These are phyloP conservation scores for Drosophila pseudoananassae DNA, from an alignment of 1,140 invertebrate species.

Conservation along the genomic window DNA sequence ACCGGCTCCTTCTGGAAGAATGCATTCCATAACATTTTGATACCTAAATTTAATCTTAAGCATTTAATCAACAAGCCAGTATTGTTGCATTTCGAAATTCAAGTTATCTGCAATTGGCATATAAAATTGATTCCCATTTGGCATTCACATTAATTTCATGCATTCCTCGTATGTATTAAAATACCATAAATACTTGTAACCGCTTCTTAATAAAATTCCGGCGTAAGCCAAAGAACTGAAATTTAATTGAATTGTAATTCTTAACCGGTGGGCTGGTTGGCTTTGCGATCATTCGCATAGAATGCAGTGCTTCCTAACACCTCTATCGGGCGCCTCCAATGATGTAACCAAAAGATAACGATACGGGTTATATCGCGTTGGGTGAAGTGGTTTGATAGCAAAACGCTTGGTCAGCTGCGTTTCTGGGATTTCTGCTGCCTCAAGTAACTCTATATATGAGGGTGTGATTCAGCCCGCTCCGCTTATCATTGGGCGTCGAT, in stretches of 20 bases:
- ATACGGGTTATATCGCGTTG: neutral
- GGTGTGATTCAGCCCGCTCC: slow-evolving; percentile 28
- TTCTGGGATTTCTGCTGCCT: slow-evolving; percentile 1
- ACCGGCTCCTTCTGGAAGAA: slow-evolving; percentile 13
- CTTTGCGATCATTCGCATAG: slow-evolving; percentile 22
- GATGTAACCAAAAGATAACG: slow-evolving; percentile 15
- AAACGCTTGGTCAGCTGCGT: slow-evolving; percentile 3
- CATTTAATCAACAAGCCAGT: slow-evolving; percentile 44
- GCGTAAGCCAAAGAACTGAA: slow-evolving; percentile 70
- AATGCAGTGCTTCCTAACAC: slow-evolving; percentile 41
- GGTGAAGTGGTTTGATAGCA: slow-evolving; percentile 40
- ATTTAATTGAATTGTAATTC: neutral
- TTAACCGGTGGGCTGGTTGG: neutral
- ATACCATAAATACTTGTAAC: slow-evolving; percentile 68
- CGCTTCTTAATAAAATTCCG: slow-evolving; percentile 67
- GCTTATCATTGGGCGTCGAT: slow-evolving; percentile 39
- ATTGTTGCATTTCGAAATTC: slow-evolving; percentile 68
- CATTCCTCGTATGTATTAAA: slow-evolving; percentile 66
- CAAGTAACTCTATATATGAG: slow-evolving; percentile 12
- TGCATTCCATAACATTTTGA: slow-evolving; percentile 40
- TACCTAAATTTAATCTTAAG: slow-evolving; percentile 32
- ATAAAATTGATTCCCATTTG: slow-evolving; percentile 49
- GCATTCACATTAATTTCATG: slow-evolving; percentile 57
- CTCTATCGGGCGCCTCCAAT: neutral
- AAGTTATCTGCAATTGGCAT: slow-evolving; percentile 64